Percentiles rank a stretch among this genome's conserved stretches.
Conservation (phyloP, 2,797 vertebrate species). For the Periophthalmus magnuspinnatus region DNA sequence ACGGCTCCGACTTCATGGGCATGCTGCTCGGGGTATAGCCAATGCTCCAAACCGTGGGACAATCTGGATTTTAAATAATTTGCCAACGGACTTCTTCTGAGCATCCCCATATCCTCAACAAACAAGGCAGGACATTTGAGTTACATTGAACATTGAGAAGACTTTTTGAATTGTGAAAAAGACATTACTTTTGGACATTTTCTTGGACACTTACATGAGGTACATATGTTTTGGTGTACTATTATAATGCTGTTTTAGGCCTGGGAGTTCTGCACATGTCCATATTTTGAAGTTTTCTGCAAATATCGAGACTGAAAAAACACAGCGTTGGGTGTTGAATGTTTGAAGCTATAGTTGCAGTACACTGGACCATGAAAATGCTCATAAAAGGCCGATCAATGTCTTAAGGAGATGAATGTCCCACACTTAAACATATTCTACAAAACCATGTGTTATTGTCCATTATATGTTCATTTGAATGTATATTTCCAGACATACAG, state of each 20-base stretch:
- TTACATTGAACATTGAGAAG: constrained; percentile 36
- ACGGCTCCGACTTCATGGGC: constrained; percentile 92
- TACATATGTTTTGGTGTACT: not conserved
- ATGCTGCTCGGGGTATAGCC: constrained; percentile 86
- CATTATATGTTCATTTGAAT: constrained; percentile 48
- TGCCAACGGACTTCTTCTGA: constrained; percentile 49
- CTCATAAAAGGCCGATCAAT: constrained; percentile 31
- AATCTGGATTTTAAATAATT: constrained; percentile 24
- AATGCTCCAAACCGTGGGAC: constrained; percentile 18
- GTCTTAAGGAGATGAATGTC: constrained; percentile 14
- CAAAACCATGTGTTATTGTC: constrained; percentile 33
- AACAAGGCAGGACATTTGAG: constrained; percentile 49
- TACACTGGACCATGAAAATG: constrained; percentile 70
- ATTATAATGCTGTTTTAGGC: constrained; percentile 4
- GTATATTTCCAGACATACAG: constrained; percentile 27
- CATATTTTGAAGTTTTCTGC: constrained; percentile 32
- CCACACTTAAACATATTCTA: constrained; percentile 15
- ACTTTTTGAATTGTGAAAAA: constrained; percentile 47
- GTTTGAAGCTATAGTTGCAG: constrained; percentile 43
- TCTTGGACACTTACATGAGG: constrained; percentile 26
- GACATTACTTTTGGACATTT: constrained; percentile 53
- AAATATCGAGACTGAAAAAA: constrained; percentile 28
- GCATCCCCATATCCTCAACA: constrained; percentile 39
- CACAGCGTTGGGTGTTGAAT: constrained; percentile 36
- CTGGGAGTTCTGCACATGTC: constrained; percentile 29